phyloP scores from a whole-genome alignment of 2,888 invertebrate genomes.

The Drosophila mettleri region DNA sequence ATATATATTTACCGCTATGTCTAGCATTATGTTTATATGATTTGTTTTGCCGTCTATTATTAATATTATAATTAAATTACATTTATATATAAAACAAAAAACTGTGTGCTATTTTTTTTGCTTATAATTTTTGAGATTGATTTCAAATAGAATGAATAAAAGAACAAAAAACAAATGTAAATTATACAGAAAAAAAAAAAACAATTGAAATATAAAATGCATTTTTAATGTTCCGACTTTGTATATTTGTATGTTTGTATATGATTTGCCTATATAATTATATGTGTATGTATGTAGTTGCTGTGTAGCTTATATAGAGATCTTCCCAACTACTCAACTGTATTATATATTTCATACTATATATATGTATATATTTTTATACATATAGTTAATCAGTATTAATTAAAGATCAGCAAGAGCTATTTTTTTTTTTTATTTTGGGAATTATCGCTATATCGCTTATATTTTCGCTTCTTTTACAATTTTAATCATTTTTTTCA shows the following conservation, averaged over 20 bases:
- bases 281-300: neutral
- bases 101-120: constrained; percentile 60
- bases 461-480: constrained; percentile 36
- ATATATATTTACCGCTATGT: constrained; percentile 31
- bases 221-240: constrained; percentile 57
- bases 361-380: neutral
- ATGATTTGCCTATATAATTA: constrained; percentile 20
- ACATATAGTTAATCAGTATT: constrained; percentile 40
- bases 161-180: constrained; percentile 66
- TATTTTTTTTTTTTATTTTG: neutral
- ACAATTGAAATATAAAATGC: constrained; percentile 45
- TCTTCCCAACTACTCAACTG: constrained; percentile 21
- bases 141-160: constrained; percentile 55
- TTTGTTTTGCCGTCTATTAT: constrained; percentile 36
- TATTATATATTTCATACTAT: neutral
- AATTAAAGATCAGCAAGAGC: constrained; percentile 7
- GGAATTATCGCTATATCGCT: constrained; percentile 32
- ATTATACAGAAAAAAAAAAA: constrained; percentile 45
- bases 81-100: constrained; percentile 35
- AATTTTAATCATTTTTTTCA: constrained; percentile 22
- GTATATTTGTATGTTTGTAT: constrained; percentile 18
- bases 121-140: constrained; percentile 77
- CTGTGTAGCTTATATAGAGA: constrained; percentile 41
- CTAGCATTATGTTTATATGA: constrained; percentile 30
- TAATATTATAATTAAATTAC: constrained; percentile 39